Evolutionary conservation across 1,140 invertebrate genomes (phyloP), one percentile per base, ranked within the genome.

Genomic region (Tetraneura akinire): DNA sequence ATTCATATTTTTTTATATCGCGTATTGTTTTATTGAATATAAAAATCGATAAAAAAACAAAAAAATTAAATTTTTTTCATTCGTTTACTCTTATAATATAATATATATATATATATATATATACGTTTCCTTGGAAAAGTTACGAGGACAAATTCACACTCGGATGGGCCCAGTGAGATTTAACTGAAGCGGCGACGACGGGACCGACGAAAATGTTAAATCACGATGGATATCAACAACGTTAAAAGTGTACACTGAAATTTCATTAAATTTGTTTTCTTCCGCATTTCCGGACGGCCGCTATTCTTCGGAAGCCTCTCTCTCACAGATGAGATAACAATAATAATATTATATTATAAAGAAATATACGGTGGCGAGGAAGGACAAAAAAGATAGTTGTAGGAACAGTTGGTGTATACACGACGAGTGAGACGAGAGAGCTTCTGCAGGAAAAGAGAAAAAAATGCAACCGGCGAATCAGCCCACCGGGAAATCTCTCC

Each of bases 201-300:
- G 26, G 60, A 16, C 16, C 13, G 29, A 18, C n/a, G 23, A 64
- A 64, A 64, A 64, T 64, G 62, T 64, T 64, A 37, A 64, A 62
- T 62, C 64, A 23, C 60, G 29, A 32, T 62, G 60, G 60, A 62
- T 62, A 68, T 68, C 64, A n/a, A 45, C 18, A 14, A 45, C 37
- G 64, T 68, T 45, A 37, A 68, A 45, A 68, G 37, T 14, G 60
- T n/a, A 18, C 14, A 68, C n/a, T 32, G 64, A 68, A 37, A 55
- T 74, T 74, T 74, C 71, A 57, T 74, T 74, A 74, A 74, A 74
- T 74, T 74, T 53, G 47, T 74, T 53, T 16, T 53, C 51, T 51
- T 32, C 49, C 71, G 51, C 51, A 32, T 55, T 53, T 51, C 37
- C 71, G 71, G 71, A 18, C 45, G 47, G 23, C 68, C 26, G 49